Conservation (phyloP, 2,888 invertebrate species). For the Eremobia ochroleuca region DNA sequence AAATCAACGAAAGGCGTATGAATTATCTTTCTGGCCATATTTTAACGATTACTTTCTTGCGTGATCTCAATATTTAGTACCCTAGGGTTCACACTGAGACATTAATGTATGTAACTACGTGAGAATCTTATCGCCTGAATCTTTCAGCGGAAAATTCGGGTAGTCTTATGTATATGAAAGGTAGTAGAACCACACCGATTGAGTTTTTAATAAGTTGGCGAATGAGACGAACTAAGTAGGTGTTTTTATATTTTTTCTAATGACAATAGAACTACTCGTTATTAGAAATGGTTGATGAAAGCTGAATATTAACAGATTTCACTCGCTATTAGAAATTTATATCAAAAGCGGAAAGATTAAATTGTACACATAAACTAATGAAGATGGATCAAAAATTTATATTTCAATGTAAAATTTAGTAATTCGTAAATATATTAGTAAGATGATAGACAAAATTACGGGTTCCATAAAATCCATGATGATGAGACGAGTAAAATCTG, state of each 20-base stretch:
- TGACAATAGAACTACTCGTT: constrained; percentile 51
- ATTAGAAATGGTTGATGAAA: constrained; percentile 57
- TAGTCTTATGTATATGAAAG: constrained; percentile 13
- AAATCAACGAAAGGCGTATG: constrained; percentile 22
- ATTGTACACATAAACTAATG: not conserved
- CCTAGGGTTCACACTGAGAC: constrained; percentile 23
- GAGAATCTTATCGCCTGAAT: constrained; percentile 23
- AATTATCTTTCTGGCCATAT: constrained; percentile 32
- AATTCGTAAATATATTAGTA: not conserved
- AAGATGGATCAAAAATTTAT: not conserved
- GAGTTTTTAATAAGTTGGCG: constrained; percentile 21
- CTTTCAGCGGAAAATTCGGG: constrained; percentile 13
- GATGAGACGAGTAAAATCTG: constrained; percentile 64
- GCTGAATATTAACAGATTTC: constrained; percentile 60
- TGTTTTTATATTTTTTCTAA: constrained; percentile 27
- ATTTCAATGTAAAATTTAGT: not conserved
- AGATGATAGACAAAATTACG: not conserved
- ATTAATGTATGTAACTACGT: constrained; percentile 24
- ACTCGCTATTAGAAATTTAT: constrained; percentile 50
- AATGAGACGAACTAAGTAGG: constrained; percentile 36
- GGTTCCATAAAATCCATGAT: constrained; percentile 37
- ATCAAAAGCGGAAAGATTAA: not conserved
- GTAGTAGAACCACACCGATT: constrained; percentile 25
- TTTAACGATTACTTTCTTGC: constrained; percentile 36
- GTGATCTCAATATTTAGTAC: constrained; percentile 43